Evolutionary conservation across 2,888 invertebrate genomes (phyloP), one percentile per base, ranked within the genome.

Genomic region (Andrena bucephala): DNA sequence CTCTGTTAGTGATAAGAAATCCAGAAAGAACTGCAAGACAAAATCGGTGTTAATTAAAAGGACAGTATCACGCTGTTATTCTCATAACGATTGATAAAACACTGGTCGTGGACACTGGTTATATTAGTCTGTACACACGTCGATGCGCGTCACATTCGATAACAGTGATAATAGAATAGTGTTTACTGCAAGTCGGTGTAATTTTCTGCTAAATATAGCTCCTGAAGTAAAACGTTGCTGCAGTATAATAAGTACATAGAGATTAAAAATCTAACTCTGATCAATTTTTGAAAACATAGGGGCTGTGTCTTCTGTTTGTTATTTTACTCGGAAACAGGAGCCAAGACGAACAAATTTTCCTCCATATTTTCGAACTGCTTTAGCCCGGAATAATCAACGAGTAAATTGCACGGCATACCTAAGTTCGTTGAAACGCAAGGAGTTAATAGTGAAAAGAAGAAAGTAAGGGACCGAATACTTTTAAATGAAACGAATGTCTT

Each of bases 131-230:
- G 10, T 2, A 20, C 16, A 4, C 54, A 67, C 66, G 42, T 57
- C 48, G 80, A 79, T 79, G 79, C 80, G 71, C 62, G 62, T 66
- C 79, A 70, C 76, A 69, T 42, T 50, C 33, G 65, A 42, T 16
- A 42, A 42, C 13, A 42, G 42, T 42, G 42, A 42, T 42, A 16
- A 42, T 13, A 42, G 42, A 42, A 42, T 42, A 42, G 16, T 42
- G 5, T 42, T 42, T 42, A 42, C 42, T 42, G 42, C 16, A 16
- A 16, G 42, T 42, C 4, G 42, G 1, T 16, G 16, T 42, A 16
- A 42, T 16, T 42, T 5, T 42, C 16, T 16, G 42, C 42, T 42
- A 42, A 42, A 42, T 42, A 16, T 16, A 42, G 42, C 42, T 13
- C 4, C 42, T 16, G 0, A 42, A 42, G 42, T 16, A 42, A 42